Evolutionary conservation across 2,113 vertebrate species (phyloP), one percentile per base, ranked within the genome.

Genomic region (Tautogolabrus adspersus): DNA sequence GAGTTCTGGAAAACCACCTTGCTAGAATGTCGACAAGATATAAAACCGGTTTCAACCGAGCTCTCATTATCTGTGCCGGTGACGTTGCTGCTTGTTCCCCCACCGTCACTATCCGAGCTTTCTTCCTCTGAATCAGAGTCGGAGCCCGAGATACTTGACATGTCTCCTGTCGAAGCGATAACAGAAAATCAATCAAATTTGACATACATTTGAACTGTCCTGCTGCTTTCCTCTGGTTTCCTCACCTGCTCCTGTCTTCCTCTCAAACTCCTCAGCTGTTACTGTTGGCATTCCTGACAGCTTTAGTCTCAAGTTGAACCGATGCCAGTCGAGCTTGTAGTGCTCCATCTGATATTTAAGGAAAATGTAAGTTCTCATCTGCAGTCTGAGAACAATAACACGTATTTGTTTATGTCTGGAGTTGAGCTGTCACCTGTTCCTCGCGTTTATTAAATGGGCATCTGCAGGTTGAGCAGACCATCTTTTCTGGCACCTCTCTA

Each of bases 251-350:
- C 84, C 65, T 0, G 94, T 96, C 85, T 95, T 96, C 77, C 84
- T 95, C 92, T 99, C 97, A 92, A 99, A 99, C 67, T 94, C 95
- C 64, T 96, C 94, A 10, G 89, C 93, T 0, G 96, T 93, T 58
- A 97, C 84, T 0, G 91, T 38, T 1, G 1, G 85, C 59, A 77
- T 83, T 46, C 96, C 94, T 21, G 85, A 82, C 6, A 99, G 94
- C 58, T 95, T 95, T 34, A 95, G 96, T 86, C 95, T 98, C 84
- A 99, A 90, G 90, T 99, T 99, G 81, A 98, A 99, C 12, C 96
- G 96, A 87, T 99, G 98, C 98, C 97, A 99, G 85, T 99, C 98
- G 0, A 97, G 94, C 37, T 95, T 97, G 86, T 98, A 99, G 89
- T 99, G 98, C 62, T 98, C 98, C 72, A 89, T 95, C 98, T 99